Evolutionary conservation across 2,888 invertebrate species (phyloP).

Genomic region (Lapara coniferarum): DNA sequence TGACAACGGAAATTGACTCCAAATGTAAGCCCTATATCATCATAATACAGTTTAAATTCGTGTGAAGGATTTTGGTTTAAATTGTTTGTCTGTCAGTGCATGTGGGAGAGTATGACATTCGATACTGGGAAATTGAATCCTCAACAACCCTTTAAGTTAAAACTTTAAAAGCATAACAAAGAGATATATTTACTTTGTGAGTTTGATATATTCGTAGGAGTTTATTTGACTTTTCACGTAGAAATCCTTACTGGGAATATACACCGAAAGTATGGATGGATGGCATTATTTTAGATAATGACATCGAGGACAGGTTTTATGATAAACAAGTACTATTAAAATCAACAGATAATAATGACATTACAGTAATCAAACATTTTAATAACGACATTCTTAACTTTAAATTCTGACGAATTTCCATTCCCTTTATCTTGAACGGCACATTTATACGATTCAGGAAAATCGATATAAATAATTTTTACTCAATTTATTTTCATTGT

Average conservation of each 20-base stretch:
- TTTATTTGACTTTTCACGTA: slow-evolving; percentile 35
- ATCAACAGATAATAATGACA: too few relatives aligned
- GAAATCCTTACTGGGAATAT: not conserved
- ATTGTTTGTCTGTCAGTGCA: slow-evolving; percentile 31
- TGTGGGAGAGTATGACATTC: slow-evolving; percentile 64
- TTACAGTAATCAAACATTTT: too few relatives aligned
- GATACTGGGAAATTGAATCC: slow-evolving; percentile 64
- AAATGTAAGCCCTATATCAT: not conserved
- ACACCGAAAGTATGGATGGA: not conserved
- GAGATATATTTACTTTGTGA: slow-evolving; percentile 44
- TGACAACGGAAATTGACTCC: not conserved
- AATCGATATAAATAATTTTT: too few relatives aligned
- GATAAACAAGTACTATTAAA: too few relatives aligned
- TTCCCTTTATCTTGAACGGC: too few relatives aligned
- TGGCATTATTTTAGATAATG: too few relatives aligned
- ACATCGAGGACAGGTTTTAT: too few relatives aligned
- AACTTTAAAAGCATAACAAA: slow-evolving; percentile 58
- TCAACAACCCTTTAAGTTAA: slow-evolving; percentile 52
- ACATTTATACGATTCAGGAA: too few relatives aligned
- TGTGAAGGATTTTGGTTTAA: not conserved
- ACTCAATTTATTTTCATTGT: too few relatives aligned
- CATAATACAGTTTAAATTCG: not conserved
- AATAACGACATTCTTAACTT: too few relatives aligned
- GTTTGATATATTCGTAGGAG: slow-evolving; percentile 43
- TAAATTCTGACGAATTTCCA: too few relatives aligned